Base-by-base conservation (phyloP, 2,888 invertebrate genomes). In the Sclerodermus sp. region DNA sequence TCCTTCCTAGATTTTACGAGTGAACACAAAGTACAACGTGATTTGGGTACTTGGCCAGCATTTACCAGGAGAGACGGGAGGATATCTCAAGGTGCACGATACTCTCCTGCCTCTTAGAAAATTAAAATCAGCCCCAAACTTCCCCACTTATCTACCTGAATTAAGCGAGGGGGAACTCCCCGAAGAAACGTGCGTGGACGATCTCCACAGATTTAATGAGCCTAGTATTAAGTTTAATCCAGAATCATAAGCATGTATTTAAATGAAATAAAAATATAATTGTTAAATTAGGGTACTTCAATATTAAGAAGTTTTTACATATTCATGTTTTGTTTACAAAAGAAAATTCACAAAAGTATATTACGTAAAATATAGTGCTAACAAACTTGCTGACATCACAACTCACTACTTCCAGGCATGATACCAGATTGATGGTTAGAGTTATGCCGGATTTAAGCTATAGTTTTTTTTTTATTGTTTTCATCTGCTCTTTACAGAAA, bases 11-110 rank as follows among this genome's bases (percentile, higher is more conserved):
- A 88, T 98, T 64, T 85, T 91, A 80, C 85, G 97, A 55, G 92
- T 98, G 32, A 96, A 97, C 73, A 92, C 91, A n/a, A 91, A 94
- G 74, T 87, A 93, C 74, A 96, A 97, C 79, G 89, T 97, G 0
- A 81, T 98, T 53, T 98, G 91, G 86, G 88, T 96, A 9, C 82
- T 85, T 61, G 96, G 96, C 10, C 85, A 84, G 14, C 86, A 84
- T 16, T 83, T 94, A 55, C 90, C 96, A 2, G 97, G 98, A 1
- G 87, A 87, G 70, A 88, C 86, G 1, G 92, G 93, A 69, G 84
- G 85, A 1, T 83, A 89, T 67, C 87, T 90, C 46, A 88, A 90
- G 63, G 82, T 97, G 53, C 91, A 87, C 70, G 97, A 98, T 74
- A 89, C 92, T 2, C 66, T 87, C 12, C 78, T 93, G 42, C 87